Evolutionary conservation across 2,113 vertebrate genomes (phyloP).

Genomic region (Mirza zaza): DNA sequence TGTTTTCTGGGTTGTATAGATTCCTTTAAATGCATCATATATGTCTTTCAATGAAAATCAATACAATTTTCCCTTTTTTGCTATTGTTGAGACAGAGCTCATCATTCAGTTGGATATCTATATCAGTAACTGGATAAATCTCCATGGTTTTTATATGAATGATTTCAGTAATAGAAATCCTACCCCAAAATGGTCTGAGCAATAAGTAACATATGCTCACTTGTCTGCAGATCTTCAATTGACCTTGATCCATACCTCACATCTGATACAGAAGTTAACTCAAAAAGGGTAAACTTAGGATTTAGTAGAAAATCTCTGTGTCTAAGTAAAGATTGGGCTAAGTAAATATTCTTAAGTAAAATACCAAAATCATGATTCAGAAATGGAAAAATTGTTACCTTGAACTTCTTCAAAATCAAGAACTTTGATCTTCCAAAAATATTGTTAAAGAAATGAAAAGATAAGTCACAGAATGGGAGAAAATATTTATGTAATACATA

Average conservation of each 20-base stretch:
- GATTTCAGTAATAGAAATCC: neutral
- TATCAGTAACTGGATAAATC: neutral
- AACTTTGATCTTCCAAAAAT: neutral
- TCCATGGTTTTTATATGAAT: neutral
- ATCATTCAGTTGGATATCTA: neutral
- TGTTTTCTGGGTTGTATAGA: neutral
- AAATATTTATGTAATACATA: neutral
- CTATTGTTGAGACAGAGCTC: neutral
- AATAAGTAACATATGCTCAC: neutral
- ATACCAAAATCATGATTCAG: neutral
- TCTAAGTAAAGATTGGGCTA: neutral
- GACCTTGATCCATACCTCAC: neutral
- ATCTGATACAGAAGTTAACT: neutral
- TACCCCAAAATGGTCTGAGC: neutral
- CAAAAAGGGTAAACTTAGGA: neutral
- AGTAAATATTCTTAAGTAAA: neutral
- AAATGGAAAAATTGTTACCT: neutral
- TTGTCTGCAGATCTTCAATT: neutral
- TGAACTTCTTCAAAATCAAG: slow-evolving; percentile 1
- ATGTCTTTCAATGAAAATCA: neutral
- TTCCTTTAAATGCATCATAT: neutral
- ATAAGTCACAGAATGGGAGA: neutral
- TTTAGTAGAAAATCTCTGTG: neutral
- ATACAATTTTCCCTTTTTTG: neutral
- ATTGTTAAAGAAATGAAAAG: neutral